Conservation (phyloP, 2,113 vertebrate genomes). For the Grallaria varia region DNA sequence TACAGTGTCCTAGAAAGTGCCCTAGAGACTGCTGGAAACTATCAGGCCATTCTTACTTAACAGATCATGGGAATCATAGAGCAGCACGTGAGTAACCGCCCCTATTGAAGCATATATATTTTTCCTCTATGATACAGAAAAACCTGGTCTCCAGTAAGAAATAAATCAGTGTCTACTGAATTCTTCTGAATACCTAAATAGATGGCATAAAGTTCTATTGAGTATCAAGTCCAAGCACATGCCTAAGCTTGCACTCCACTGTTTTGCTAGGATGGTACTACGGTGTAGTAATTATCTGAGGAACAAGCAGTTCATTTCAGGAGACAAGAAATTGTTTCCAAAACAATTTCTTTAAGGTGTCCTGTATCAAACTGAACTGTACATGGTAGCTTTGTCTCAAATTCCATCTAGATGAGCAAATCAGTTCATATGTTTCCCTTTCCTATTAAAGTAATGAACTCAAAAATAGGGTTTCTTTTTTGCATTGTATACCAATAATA, state of each 20-base stretch:
- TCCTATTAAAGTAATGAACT: background rate
- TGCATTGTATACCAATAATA: background rate
- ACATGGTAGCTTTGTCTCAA: background rate
- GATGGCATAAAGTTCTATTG: background rate
- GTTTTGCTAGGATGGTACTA: rapidly evolving
- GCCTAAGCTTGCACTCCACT: background rate
- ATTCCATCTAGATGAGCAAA: background rate
- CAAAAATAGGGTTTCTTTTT: background rate
- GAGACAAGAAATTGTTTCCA: background rate
- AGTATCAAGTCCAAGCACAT: background rate
- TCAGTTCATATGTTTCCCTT: background rate
- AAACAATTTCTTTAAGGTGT: background rate
- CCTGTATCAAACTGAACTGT: background rate
- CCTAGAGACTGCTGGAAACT: background rate
- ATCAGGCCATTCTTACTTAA: background rate
- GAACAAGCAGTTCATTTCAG: background rate
- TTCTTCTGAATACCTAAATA: background rate
- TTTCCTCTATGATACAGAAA: background rate
- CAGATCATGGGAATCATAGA: background rate
- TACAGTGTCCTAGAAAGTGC: background rate
- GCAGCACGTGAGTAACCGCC: background rate
- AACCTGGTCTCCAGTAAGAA: background rate
- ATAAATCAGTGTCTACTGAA: background rate
- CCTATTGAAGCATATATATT: background rate
- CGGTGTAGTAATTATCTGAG: background rate